Conservation (phyloP, 37 sponge, comb jelly and placozoan species). For the Geodia barretti region DNA sequence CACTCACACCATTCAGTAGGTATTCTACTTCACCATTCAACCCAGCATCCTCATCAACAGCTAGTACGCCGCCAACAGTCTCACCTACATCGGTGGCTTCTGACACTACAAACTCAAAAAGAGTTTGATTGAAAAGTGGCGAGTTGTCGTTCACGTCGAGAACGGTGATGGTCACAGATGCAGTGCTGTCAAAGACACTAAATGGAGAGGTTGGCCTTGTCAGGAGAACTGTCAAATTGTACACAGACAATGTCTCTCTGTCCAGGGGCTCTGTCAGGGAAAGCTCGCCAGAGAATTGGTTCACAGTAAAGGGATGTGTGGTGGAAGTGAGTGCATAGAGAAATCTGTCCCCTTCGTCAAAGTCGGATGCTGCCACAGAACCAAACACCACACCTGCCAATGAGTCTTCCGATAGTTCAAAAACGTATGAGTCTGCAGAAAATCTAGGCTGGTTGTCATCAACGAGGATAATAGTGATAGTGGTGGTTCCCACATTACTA, state of each 20-base stretch:
- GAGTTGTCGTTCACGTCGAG: conserved; percentile 74
- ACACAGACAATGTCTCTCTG: conserved; percentile 15
- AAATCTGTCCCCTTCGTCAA: conserved; percentile 38
- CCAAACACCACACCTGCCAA: conserved; percentile 12
- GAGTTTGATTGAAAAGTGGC: conserved; percentile 47
- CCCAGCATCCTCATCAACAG: conserved; percentile 43
- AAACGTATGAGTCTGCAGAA: neutral
- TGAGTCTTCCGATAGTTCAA: conserved; percentile 15
- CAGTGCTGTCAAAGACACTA: conserved; percentile 19
- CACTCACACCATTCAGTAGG: neutral
- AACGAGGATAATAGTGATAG: conserved; percentile 19
- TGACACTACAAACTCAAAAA: neutral
- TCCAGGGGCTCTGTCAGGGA: conserved; percentile 26
- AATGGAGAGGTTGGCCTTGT: conserved; percentile 24
- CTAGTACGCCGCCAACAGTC: conserved; percentile 11
- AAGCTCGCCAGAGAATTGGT: conserved; percentile 26
- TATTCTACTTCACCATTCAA: conserved; percentile 30
- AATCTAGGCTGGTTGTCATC: conserved; percentile 47
- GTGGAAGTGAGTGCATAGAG: conserved; percentile 20
- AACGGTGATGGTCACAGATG: conserved; percentile 27
- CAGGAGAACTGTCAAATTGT: conserved; percentile 26
- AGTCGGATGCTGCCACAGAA: conserved; percentile 38
- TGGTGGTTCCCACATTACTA: conserved; percentile 6
- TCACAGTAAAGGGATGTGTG: conserved; percentile 23
- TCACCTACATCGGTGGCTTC: conserved; percentile 16